These are phyloP conservation scores for Bathynomus jamesi DNA, from an alignment of 1,140 invertebrate species.

Conservation along the genomic window DNA sequence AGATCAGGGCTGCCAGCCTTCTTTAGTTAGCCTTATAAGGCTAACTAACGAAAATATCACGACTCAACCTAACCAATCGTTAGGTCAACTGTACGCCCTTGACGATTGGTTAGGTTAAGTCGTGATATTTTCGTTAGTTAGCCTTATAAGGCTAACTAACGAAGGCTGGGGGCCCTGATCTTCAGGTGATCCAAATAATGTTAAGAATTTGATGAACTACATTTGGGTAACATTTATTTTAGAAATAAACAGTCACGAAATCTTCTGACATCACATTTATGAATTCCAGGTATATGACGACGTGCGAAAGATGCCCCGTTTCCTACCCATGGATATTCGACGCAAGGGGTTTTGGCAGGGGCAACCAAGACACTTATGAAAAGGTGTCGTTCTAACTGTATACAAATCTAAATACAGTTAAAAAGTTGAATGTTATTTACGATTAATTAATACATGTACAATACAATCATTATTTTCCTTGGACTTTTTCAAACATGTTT, in stretches of 20 bases:
- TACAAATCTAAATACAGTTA: too few relatives aligned
- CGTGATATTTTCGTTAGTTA: not conserved
- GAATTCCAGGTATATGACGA: constrained; percentile 68
- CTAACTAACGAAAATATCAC: too few relatives aligned
- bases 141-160: not conserved
- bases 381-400: not conserved
- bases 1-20: too few relatives aligned
- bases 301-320: constrained; percentile 74
- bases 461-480: too few relatives aligned
- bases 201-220: not conserved
- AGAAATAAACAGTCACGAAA: not conserved
- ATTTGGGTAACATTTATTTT: not conserved
- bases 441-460: not conserved
- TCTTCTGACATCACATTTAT: not conserved
- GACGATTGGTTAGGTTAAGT: not conserved
- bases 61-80: too few relatives aligned
- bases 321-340: constrained; percentile 64
- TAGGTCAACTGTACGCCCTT: too few relatives aligned
- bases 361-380: constrained; percentile 23
- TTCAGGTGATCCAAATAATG: not conserved
- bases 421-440: not conserved
- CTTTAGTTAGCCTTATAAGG: too few relatives aligned
- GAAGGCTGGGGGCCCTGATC: not conserved
- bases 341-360: constrained; percentile 18
- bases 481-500: too few relatives aligned